Base-by-base conservation (phyloP, 2,797 vertebrate genomes). In the Acipenser ruthenus region DNA sequence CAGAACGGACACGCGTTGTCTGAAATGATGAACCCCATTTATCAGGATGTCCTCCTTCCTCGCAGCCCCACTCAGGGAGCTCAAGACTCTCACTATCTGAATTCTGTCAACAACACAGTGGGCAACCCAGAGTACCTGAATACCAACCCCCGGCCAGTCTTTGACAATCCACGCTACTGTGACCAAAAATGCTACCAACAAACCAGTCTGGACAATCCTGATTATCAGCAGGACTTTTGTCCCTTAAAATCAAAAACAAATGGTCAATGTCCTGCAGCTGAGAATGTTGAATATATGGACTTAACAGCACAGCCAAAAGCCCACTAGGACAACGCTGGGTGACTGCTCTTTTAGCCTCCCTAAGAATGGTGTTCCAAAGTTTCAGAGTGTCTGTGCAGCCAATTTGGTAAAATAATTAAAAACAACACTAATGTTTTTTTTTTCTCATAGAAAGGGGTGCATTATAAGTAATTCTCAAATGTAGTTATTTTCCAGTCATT, bases 181-280 rank as follows among this genome's bases (percentile, higher is more conserved):
- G 72, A 80, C 67, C 85, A 79, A 70, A 91, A 83, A 0, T 86
- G 81, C 73, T 86, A 80, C 69, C 88, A 88, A 10, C 94, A 97
- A 75, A 92, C 91, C 70, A 97, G 77, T 71, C 85, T 95, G 66
- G 89, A 94, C 79, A 94, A 94, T 86, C 93, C 91, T 0, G 93
- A 94, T 83, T 93, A 94, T 79, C 93, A 91, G 77, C 89, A 90
- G 52, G 83, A 86, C 85, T 93, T 94, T 82, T 76, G 88, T 63
- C 90, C 94, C 0, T 88, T 92, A 73, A 89, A 87, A 72, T 80
- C 80, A 50, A 95, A 91, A 79, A 69, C 86, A 49, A 98, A 97
- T 0, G 97, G 85, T n/a, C 68, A 84, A 56, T 87, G 91, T 73
- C 90, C 93, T 0, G 77, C 92, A 0, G 90, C 91, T 0, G 91